Evolutionary conservation across 2,888 invertebrate genomes (phyloP).

Genomic region (Arctia plantaginis): DNA sequence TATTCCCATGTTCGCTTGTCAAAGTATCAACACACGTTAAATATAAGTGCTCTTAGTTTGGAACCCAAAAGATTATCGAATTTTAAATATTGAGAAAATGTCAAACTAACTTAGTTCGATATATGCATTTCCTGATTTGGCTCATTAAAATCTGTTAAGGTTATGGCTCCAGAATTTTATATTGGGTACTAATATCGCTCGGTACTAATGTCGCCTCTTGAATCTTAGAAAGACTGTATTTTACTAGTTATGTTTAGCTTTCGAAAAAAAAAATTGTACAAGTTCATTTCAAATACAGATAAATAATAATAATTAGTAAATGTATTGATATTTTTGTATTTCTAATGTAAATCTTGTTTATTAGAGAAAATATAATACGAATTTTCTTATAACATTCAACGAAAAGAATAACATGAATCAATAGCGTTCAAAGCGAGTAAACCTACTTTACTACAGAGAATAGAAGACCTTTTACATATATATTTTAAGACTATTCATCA

Average conservation of each 20-base stretch:
- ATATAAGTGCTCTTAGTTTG: too few relatives aligned
- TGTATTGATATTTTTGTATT: too few relatives aligned
- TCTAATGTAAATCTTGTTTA: not conserved
- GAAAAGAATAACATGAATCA: slow-evolving; percentile 34
- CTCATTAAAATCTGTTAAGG: not conserved
- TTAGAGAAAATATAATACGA: not conserved
- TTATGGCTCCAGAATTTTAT: too few relatives aligned
- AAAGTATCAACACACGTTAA: too few relatives aligned
- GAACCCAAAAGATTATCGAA: too few relatives aligned
- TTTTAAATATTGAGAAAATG: too few relatives aligned
- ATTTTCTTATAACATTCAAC: not conserved
- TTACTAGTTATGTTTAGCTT: not conserved
- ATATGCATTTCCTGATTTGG: not conserved
- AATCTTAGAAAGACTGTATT: not conserved
- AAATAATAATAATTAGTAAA: too few relatives aligned
- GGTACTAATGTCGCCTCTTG: not conserved
- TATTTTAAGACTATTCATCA: not conserved
- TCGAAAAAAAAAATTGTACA: not conserved
- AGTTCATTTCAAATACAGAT: too few relatives aligned
- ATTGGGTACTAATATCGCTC: too few relatives aligned
- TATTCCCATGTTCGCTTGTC: too few relatives aligned
- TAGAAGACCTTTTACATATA: not conserved
- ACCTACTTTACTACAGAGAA: slow-evolving; percentile 27
- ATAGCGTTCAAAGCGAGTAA: slow-evolving; percentile 27
- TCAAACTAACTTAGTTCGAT: not conserved